Evolutionary conservation across 2,797 vertebrate genomes (phyloP), one percentile per base, ranked within the genome.

Genomic region (Epinephelus awoara): DNA sequence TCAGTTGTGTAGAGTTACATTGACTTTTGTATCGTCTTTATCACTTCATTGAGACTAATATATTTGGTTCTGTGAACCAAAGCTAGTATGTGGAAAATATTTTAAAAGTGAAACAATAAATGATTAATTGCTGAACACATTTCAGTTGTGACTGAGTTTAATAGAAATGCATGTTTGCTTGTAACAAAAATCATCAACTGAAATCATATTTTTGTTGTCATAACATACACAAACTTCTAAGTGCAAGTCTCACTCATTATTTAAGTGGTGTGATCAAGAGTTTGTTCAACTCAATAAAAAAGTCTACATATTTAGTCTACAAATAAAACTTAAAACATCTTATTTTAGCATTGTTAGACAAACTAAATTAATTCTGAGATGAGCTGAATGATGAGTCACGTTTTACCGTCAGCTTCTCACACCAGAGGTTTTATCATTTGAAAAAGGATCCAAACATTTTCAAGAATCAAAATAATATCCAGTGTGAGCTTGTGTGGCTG

Each of bases 1-100:
- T 80, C 67, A 72, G 81, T 77, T 89, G 84, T 92, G 90, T 90
- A 83, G 81, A 87, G 84, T 77, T 82, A 67, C 54, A 69, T 88
- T 77, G 51, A 65, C 76, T 93, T 92, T 94, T 93, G 69, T 93
- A 88, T 88, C 46, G 75, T 88, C 74, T 84, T 89, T 81, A 89
- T 85, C 86, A 91, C 88, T 85, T 90, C 79, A 91, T 88, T 90
- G 67, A 88, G 75, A 92, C 85, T 83, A 86, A 93, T 83, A 79
- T 88, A 63, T 83, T 90, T 94, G 95, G 95, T 96, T 96, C 95
- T 93, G 93, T 96, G 95, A 96, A 96, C 93, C 94, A 90, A 89
- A 70, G 56, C 80, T 85, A 85, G 67, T 88, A 77, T 77, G 81
- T 93, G 83, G 79, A 72, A 84, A 78, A 85, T 89, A 86, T 86